These are phyloP conservation scores for Guaruba guarouba DNA, from an alignment of 2,113 vertebrate genomes.

Conservation along the genomic window DNA sequence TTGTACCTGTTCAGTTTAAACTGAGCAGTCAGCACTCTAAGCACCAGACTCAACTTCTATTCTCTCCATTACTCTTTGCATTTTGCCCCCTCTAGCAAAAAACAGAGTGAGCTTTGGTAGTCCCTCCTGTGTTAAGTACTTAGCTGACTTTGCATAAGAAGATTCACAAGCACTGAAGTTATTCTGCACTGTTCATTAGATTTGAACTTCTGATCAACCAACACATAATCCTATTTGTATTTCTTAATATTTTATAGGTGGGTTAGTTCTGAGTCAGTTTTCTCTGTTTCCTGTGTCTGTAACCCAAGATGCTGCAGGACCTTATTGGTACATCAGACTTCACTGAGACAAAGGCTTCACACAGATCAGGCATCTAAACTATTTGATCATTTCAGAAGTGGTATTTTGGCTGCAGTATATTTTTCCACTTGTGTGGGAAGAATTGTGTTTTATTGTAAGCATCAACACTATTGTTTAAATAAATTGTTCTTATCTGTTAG, in stretches of 20 bases:
- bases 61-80: neutral
- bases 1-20: neutral
- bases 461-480: conserved; percentile 50
- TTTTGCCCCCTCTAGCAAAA: neutral
- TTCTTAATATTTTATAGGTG: conserved; percentile 8
- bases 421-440: conserved; percentile 49
- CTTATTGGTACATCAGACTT: conserved; percentile 17
- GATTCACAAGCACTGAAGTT: neutral
- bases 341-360: conserved; percentile 52
- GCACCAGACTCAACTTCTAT: neutral
- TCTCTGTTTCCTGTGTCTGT: neutral
- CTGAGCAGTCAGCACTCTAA: neutral
- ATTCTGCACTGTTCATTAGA: neutral
- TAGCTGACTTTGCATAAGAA: neutral
- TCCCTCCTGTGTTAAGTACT: neutral
- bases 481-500: conserved; percentile 50
- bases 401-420: conserved; percentile 45
- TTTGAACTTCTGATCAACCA: neutral
- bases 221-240: neutral
- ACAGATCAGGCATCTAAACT: conserved; percentile 52
- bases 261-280: neutral
- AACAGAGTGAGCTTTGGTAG: neutral
- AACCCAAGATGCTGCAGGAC: conserved; percentile 23
- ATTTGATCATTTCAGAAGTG: conserved; percentile 42
- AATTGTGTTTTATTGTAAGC: conserved; percentile 61